These are phyloP conservation scores for Eciton burchellii DNA, from an alignment of 1,140 invertebrate species.

Conservation along the genomic window DNA sequence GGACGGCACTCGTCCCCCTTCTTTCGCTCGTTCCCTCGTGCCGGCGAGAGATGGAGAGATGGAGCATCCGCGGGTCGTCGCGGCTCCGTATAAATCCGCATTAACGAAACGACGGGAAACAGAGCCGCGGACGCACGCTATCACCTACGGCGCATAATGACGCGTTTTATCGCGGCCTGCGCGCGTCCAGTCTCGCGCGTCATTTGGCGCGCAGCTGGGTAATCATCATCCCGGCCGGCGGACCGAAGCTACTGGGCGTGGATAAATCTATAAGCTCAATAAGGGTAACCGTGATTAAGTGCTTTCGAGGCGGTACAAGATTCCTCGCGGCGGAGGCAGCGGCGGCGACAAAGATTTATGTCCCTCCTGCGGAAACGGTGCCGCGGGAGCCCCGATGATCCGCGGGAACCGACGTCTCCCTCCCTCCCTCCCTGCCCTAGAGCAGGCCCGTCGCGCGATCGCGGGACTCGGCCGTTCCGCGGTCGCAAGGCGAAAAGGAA, in stretches of 20 bases:
- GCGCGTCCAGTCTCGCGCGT: slow-evolving; percentile 75
- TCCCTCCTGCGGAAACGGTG: slow-evolving; percentile 57
- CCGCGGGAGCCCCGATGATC: slow-evolving; percentile 36
- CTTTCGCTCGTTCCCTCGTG: too few species aligned
- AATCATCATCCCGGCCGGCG: slow-evolving; percentile 81
- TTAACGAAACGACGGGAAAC: slow-evolving; percentile 10
- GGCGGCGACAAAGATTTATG: slow-evolving; percentile 68
- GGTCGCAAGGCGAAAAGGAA: too few species aligned
- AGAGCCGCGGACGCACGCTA: slow-evolving; percentile 60
- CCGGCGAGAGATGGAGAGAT: too few species aligned
- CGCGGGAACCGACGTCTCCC: neutral
- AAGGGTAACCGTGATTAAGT: slow-evolving; percentile 79
- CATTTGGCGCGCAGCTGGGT: slow-evolving; percentile 80
- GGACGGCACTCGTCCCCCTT: too few species aligned
- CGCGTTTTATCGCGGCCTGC: slow-evolving; percentile 81
- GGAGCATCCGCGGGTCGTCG: too few species aligned
- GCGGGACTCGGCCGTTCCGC: too few species aligned
- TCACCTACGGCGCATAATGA: slow-evolving; percentile 82
- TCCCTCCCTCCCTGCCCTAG: neutral
- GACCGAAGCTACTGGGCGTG: slow-evolving; percentile 83
- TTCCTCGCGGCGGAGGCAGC: slow-evolving; percentile 67
- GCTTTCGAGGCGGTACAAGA: slow-evolving; percentile 75
- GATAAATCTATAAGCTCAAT: slow-evolving; percentile 82
- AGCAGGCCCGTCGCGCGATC: neutral
- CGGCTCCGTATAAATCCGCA: slow-evolving; percentile 12